phyloP scores from a whole-genome alignment of 2,888 invertebrate species.

The Orthosia incerta region DNA sequence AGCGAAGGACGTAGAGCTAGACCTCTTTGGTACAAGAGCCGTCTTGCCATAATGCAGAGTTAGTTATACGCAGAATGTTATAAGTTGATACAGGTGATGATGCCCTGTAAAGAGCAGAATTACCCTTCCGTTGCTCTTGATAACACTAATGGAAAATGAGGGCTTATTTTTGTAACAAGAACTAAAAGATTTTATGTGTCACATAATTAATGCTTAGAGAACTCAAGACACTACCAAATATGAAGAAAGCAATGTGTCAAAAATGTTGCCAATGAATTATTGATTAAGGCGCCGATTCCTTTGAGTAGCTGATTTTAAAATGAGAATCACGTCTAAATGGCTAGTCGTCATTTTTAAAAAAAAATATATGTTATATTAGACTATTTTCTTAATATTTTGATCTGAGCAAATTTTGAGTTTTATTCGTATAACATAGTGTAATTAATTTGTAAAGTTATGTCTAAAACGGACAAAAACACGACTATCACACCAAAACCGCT shows the following conservation, averaged over 20 bases:
- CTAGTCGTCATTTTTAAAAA: too few species aligned
- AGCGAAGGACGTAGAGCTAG: slow-evolving; percentile 23
- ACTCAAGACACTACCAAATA: not conserved
- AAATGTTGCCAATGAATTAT: not conserved
- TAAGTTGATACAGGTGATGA: not conserved
- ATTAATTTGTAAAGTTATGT: too few species aligned
- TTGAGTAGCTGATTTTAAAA: too few species aligned
- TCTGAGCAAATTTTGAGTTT: too few species aligned
- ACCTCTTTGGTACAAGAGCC: slow-evolving; percentile 16
- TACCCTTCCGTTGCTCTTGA: not conserved
- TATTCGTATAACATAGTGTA: too few species aligned
- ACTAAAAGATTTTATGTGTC: not conserved
- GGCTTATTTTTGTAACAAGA: not conserved
- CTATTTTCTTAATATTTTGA: too few species aligned
- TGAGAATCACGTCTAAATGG: too few species aligned
- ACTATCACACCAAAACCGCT: too few species aligned
- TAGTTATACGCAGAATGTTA: not conserved
- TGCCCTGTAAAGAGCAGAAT: not conserved
- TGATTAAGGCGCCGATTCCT: too few species aligned
- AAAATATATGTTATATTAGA: too few species aligned
- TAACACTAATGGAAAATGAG: not conserved
- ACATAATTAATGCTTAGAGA: not conserved
- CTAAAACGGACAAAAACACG: too few species aligned
- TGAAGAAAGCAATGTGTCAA: not conserved
- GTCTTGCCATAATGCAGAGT: slow-evolving; percentile 19